Base-by-base conservation (phyloP, 23 tunicate genomes). In the Clavelina lepadiformis region DNA sequence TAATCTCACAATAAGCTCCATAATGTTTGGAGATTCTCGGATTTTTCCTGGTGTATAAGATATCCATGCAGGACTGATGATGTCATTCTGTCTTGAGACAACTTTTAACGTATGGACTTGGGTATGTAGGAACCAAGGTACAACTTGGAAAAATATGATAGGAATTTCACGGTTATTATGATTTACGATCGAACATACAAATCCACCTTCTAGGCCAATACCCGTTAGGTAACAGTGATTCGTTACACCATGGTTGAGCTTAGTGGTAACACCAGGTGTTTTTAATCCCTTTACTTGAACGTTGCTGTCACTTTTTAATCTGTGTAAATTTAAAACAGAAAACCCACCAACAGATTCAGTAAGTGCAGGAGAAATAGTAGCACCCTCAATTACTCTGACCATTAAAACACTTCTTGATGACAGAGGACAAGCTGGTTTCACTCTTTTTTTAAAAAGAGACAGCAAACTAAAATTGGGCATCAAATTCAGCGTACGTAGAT, bases 81-180 rank as follows among this genome's bases (percentile, higher is more conserved):
- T 1, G 30, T 4, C 32, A n/a, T 66, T 68, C 22, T 60, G n/a
- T 0, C 51, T 24, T 32, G 35, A 55, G 62, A 47, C 51, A 0
- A 88, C 33, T 46, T 46, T 37, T 6, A 88, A 38, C 19, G 88
- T 73, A 37, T 80, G 87, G 27, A 80, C 57, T 34, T 80, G 65
- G 4, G 58, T 56, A 33, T 80, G 65, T 5, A 88, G 68, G 58
- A 63, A 80, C 96, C 96, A 88, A 2, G 96, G 96, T 18, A 88
- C 27, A 37, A 76, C 73, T 67, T 88, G 96, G 55, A 88, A 57
- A 34, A 80, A 75, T 28, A 64, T 18, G 4, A 80, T 53, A 52
- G 88, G 38, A 24, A 80, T 34, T 31, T 88, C 62, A 1, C 46
- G 25, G 20, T 29, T 19, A 2, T 45, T 35, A 30, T 73, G 22